Evolutionary conservation across 2,888 invertebrate species (phyloP).

Genomic region (Cryptophagus acutangulus): DNA sequence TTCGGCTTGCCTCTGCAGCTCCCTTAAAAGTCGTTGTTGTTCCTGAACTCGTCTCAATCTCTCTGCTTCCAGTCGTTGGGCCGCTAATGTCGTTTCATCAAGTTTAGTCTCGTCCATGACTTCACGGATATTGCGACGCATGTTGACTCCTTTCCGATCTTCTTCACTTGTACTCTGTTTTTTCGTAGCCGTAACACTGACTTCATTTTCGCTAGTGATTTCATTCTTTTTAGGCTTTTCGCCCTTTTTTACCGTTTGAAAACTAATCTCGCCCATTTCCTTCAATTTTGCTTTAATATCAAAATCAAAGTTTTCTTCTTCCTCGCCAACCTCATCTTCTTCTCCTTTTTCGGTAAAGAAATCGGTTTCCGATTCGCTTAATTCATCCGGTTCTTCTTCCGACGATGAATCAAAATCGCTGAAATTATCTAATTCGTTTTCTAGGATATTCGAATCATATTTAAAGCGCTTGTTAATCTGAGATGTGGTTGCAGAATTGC

Average conservation of each 20-base stretch:
- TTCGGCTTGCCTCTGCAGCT: slow-evolving; percentile 75
- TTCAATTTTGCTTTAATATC: slow-evolving; percentile 60
- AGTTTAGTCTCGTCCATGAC: slow-evolving; percentile 91
- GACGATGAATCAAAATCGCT: slow-evolving; percentile 41
- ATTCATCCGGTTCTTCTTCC: slow-evolving; percentile 39
- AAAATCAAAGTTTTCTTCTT: slow-evolving; percentile 49
- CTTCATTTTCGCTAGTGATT: slow-evolving; percentile 67
- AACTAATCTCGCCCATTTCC: slow-evolving; percentile 56
- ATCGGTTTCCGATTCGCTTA: slow-evolving; percentile 47
- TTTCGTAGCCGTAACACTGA: slow-evolving; percentile 63
- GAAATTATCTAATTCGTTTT: slow-evolving; percentile 29
- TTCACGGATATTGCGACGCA: slow-evolving; percentile 84
- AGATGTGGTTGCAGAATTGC: slow-evolving; percentile 29
- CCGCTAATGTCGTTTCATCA: slow-evolving; percentile 86
- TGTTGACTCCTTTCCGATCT: slow-evolving; percentile 51
- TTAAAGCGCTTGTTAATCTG: slow-evolving; percentile 38
- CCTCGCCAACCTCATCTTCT: slow-evolving; percentile 31
- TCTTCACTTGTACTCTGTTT: slow-evolving; percentile 36
- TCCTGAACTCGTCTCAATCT: slow-evolving; percentile 78
- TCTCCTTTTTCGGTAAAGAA: slow-evolving; percentile 22
- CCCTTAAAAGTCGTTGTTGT: slow-evolving; percentile 76
- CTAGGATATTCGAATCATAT: slow-evolving; percentile 25
- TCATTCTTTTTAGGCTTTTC: slow-evolving; percentile 44
- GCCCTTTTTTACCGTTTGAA: slow-evolving; percentile 48
- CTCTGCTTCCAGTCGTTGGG: slow-evolving; percentile 90